Evolutionary conservation across 1,140 invertebrate genomes (phyloP).

Genomic region (Brevipalpus yothersi): DNA sequence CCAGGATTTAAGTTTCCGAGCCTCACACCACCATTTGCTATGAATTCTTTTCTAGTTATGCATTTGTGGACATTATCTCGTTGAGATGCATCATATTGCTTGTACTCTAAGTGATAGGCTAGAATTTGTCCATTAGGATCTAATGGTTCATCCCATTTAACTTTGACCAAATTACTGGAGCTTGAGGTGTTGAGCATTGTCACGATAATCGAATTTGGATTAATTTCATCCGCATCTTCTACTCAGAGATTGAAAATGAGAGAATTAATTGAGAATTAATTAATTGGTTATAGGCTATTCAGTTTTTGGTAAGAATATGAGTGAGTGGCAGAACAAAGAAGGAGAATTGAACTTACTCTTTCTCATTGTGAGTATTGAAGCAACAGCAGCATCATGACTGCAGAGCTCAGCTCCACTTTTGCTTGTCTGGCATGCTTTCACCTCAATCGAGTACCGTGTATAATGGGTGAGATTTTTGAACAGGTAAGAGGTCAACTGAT

Average conservation of each 20-base stretch:
- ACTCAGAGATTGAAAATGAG: conserved; percentile 11
- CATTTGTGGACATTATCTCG: conserved; percentile 24
- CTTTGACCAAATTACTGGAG: conserved; percentile 16
- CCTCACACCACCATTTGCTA: conserved; percentile 19
- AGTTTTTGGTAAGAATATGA: too few species aligned
- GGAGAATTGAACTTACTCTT: too few species aligned
- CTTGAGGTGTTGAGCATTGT: conserved; percentile 14
- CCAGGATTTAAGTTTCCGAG: conserved; percentile 36
- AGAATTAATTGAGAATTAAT: not conserved
- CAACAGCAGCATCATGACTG: too few species aligned
- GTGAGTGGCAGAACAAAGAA: too few species aligned
- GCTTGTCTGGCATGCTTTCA: conserved; percentile 14
- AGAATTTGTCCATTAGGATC: conserved; percentile 62
- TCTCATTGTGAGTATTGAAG: too few species aligned
- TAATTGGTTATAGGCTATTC: too few species aligned
- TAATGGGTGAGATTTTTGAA: conserved; percentile 22
- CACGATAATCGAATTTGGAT: conserved; percentile 4
- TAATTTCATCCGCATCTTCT: conserved; percentile 10
- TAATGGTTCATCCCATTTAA: conserved; percentile 47
- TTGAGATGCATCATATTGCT: conserved; percentile 9
- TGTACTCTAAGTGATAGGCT: conserved; percentile 50
- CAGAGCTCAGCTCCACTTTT: too few species aligned
- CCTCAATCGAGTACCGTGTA: conserved; percentile 25
- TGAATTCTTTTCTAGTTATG: conserved; percentile 27
- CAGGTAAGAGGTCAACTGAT: too few species aligned